Conservation (phyloP, 2,888 invertebrate genomes). For the Campaea margaritaria region DNA sequence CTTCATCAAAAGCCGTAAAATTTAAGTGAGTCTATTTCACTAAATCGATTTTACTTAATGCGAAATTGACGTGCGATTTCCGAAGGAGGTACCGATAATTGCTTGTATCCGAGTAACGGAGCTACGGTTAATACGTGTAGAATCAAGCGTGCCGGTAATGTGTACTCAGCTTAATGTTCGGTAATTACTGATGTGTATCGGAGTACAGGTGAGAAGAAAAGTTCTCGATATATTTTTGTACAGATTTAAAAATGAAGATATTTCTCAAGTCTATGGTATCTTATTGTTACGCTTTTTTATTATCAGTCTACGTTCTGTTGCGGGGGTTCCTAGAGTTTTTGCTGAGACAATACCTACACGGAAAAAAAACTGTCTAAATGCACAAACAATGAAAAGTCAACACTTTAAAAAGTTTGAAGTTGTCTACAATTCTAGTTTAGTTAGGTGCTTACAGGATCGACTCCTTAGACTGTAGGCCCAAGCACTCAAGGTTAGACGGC, state of each 20-base stretch:
- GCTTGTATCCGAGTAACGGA: neutral
- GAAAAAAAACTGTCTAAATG: too few relatives aligned
- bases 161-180: constrained; percentile 35
- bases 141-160: constrained; percentile 31
- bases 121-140: constrained; percentile 15
- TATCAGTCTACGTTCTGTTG: too few relatives aligned
- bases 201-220: constrained; percentile 19
- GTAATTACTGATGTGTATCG: constrained; percentile 46
- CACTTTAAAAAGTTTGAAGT: too few relatives aligned
- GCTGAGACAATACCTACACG: too few relatives aligned
- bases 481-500: neutral
- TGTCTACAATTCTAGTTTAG: too few relatives aligned
- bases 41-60: constrained; percentile 9
- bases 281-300: too few relatives aligned
- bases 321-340: too few relatives aligned
- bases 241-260: too few relatives aligned
- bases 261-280: too few relatives aligned
- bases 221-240: neutral
- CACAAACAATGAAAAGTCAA: too few relatives aligned
- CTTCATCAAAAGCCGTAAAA: constrained; percentile 6
- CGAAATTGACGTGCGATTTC: constrained; percentile 15
- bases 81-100: constrained; percentile 7
- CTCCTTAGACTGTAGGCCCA: neutral
- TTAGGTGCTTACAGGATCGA: too few relatives aligned
- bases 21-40: constrained; percentile 7